Percentiles rank a stretch among this genome's conserved stretches.
These are phyloP conservation scores for Clytia hemisphaerica DNA, from an alignment of 30 jellyfish, hydroid and myxozoan genomes.

Conservation along the genomic window DNA sequence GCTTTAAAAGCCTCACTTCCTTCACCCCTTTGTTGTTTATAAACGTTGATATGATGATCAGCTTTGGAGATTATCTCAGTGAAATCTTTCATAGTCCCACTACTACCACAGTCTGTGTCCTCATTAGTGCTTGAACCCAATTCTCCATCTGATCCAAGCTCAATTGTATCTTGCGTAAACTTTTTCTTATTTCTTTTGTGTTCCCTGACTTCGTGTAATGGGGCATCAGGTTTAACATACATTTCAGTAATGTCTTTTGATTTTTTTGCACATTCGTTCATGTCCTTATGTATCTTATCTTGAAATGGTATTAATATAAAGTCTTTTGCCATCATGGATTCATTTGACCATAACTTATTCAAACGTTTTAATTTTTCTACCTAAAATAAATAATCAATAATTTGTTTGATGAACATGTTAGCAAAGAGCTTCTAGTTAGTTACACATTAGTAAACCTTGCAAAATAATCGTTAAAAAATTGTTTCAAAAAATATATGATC, in stretches of 20 bases:
- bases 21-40: neutral
- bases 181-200: too few species aligned
- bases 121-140: too few species aligned
- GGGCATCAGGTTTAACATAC: too few species aligned
- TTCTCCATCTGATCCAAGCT: too few species aligned
- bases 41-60: neutral
- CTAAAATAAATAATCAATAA: constrained; percentile 7
- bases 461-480: neutral
- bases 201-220: too few species aligned
- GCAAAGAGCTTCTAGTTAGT: neutral
- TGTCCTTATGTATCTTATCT: too few species aligned
- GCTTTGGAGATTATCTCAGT: neutral
- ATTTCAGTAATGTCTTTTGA: too few species aligned
- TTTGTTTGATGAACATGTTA: neutral
- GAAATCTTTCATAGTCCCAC: constrained; percentile 5
- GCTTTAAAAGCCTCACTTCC: neutral
- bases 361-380: constrained; percentile 46
- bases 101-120: neutral
- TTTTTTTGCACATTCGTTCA: too few species aligned
- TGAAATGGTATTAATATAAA: constrained; percentile 53
- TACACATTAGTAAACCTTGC: neutral
- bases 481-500: neutral
- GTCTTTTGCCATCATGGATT: constrained; percentile 30
- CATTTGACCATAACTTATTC: constrained; percentile 68
- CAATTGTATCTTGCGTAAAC: too few species aligned